Evolutionary conservation across 2,113 vertebrate species (phyloP).

Genomic region (Heptranchias perlo): DNA sequence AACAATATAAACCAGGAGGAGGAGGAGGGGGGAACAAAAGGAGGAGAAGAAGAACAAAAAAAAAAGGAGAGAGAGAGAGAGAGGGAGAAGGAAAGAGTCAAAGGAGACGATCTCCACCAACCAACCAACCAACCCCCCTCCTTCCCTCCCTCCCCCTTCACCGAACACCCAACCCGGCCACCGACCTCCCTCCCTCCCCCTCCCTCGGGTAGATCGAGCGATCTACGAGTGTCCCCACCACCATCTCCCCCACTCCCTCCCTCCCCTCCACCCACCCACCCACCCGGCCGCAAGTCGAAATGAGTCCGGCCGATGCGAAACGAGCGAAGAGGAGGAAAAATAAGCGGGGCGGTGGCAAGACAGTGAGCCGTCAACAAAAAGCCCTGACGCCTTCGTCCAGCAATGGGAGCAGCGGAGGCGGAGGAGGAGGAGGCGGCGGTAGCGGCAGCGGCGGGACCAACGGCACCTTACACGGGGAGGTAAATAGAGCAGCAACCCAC

Average conservation of each 20-base stretch:
- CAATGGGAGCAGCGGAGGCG: slow-evolving; percentile 60
- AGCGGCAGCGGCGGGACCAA: slow-evolving; percentile 51
- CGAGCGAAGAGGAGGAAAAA: slow-evolving; percentile 90
- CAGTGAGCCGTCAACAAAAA: slow-evolving; percentile 59
- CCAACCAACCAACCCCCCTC: slow-evolving; percentile 43
- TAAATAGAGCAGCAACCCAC: background rate
- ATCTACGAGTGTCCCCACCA: background rate
- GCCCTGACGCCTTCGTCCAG: slow-evolving; percentile 53
- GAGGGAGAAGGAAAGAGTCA: background rate
- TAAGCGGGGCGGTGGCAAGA: slow-evolving; percentile 85
- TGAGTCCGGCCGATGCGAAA: slow-evolving; percentile 94
- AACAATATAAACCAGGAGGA: background rate
- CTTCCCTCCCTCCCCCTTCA: slow-evolving; percentile 39
- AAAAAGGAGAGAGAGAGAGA: too few species aligned
- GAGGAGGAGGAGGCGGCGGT: too few species aligned
- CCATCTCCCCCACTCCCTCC: background rate
- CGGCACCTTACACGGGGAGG: slow-evolving; percentile 36
- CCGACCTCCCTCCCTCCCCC: background rate
- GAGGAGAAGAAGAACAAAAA: too few species aligned
- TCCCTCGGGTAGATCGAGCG: background rate
- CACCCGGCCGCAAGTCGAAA: slow-evolving; percentile 43
- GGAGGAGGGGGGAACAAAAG: background rate
- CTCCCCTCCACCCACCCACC: background rate
- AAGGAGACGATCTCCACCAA: slow-evolving; percentile 40
- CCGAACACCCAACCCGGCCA: slow-evolving; percentile 38